Evolutionary conservation across 1,140 invertebrate genomes (phyloP).

Genomic region (Formica exsecta): DNA sequence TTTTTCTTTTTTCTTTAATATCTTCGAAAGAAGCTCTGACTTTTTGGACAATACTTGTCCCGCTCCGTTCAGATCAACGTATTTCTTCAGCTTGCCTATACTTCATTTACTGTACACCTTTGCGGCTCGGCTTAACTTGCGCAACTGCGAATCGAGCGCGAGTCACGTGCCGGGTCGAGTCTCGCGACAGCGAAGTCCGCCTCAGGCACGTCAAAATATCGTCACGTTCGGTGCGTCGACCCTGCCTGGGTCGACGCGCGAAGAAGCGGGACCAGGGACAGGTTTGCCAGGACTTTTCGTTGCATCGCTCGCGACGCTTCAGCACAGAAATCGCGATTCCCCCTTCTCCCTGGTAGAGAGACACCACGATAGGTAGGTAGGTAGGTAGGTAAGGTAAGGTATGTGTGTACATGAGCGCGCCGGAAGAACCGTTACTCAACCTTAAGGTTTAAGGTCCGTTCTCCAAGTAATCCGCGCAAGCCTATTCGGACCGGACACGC

Average conservation of each 20-base stretch:
- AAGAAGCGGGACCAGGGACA: conserved; percentile 23
- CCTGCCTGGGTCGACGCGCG: conserved; percentile 17
- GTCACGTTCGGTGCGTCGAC: conserved; percentile 59
- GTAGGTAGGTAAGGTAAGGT: conserved; percentile 65
- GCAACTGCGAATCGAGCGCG: conserved; percentile 28
- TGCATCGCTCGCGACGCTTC: conserved; percentile 56
- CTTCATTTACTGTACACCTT: conserved; percentile 22
- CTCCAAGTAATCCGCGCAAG: conserved; percentile 46
- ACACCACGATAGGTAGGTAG: conserved; percentile 56
- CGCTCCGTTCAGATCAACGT: not conserved
- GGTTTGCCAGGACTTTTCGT: conserved; percentile 65
- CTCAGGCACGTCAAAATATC: conserved; percentile 55
- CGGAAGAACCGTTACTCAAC: conserved; percentile 82
- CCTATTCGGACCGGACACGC: conserved; percentile 40
- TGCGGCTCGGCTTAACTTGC: conserved; percentile 23
- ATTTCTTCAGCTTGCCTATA: not conserved
- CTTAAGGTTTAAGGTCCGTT: conserved; percentile 81
- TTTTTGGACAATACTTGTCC: too few relatives aligned
- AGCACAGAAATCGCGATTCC: conserved; percentile 74
- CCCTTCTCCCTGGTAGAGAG: conserved; percentile 28
- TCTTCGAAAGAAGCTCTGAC: not conserved
- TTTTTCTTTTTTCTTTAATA: not conserved
- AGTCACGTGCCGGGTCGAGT: conserved; percentile 43
- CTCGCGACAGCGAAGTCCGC: conserved; percentile 19
- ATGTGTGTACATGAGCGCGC: conserved; percentile 51